Evolutionary conservation across 2,888 invertebrate genomes (phyloP), one percentile per base, ranked within the genome.

Genomic region (Conchocele bisecta): DNA sequence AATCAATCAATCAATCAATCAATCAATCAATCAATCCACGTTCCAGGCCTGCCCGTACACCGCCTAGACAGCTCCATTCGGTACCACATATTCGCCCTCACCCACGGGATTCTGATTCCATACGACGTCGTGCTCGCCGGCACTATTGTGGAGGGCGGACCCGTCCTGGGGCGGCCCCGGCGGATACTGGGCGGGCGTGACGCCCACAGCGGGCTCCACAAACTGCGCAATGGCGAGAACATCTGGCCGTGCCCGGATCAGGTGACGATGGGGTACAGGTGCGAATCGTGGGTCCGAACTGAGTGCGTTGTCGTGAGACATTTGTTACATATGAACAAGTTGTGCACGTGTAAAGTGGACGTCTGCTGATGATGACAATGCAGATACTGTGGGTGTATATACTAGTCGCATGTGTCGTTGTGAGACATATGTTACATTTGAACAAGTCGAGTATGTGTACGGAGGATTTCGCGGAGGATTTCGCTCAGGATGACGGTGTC

Each of bases 111-210:
- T 17, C 29, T 50, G 3, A 22, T 71, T 22, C 65, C 61, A 41
- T 68, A 75, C 17, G 75, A 71, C 17, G 41, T 75, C 13, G 75
- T 75, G 44, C 63, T 71, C 37, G 71, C 75, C 35, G 71, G 68
- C 39, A 75, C 75, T 11, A 68, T 75, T n/a, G 75, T 75, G 1
- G 75, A 75, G 41, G 75, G 71, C 13, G 75, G 75, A 20, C 71
- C 75, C 15, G 75, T 75, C 7, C 60, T 50, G 24, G 71, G 57
- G n/a, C 35, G 75, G 37, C 35, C 54, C 28, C 59, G 75, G 5
- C 42, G 44, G 42, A 75, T 75, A 48, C 64, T 75, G 50, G 75
- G 75, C 42, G 75, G 75, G 3, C 56, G 60, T 46, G 33, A 35
- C 24, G 75, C 68, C 6, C 60, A 71, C 61, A 56, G 68, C 6